Conservation (phyloP, 2,888 invertebrate species). For the Drymonia ruficornis region DNA sequence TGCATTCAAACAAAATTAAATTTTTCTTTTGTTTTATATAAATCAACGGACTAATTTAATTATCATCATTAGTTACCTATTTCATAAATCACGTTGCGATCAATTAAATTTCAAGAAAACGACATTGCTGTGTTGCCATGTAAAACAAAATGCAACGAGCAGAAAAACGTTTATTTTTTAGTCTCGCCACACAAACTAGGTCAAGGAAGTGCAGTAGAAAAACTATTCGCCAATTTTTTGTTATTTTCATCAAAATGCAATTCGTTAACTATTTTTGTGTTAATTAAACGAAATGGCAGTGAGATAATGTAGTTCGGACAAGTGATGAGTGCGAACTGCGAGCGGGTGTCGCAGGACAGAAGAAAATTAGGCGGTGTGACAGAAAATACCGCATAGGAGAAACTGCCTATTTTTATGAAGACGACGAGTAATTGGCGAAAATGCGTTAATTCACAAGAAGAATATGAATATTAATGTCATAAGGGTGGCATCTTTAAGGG, state of each 20-base stretch:
- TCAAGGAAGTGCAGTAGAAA: constrained; percentile 75
- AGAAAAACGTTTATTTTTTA: constrained; percentile 35
- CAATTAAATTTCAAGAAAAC: neutral
- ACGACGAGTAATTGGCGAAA: constrained; percentile 49
- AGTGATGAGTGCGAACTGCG: constrained; percentile 56
- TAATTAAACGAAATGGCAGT: constrained; percentile 48
- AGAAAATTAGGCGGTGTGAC: constrained; percentile 60
- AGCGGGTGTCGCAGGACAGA: constrained; percentile 56
- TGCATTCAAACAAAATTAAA: neutral
- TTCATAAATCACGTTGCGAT: too few species aligned
- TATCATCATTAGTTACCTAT: too few species aligned
- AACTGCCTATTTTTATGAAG: constrained; percentile 23
- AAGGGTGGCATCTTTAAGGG: constrained; percentile 30
- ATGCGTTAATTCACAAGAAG: constrained; percentile 33
- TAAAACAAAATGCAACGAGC: neutral
- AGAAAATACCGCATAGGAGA: constrained; percentile 72
- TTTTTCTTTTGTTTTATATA: neutral
- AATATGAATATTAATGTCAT: constrained; percentile 40
- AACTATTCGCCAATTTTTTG: constrained; percentile 63
- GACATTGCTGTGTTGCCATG: neutral
- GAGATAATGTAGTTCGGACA: constrained; percentile 51
- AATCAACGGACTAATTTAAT: too few species aligned
- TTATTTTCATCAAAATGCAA: constrained; percentile 65
- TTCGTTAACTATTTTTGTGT: constrained; percentile 51
- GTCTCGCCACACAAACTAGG: constrained; percentile 61